Evolutionary conservation across 2,797 vertebrate species (phyloP), one percentile per base, ranked within the genome.

Genomic region (Sciaenops ocellatus): DNA sequence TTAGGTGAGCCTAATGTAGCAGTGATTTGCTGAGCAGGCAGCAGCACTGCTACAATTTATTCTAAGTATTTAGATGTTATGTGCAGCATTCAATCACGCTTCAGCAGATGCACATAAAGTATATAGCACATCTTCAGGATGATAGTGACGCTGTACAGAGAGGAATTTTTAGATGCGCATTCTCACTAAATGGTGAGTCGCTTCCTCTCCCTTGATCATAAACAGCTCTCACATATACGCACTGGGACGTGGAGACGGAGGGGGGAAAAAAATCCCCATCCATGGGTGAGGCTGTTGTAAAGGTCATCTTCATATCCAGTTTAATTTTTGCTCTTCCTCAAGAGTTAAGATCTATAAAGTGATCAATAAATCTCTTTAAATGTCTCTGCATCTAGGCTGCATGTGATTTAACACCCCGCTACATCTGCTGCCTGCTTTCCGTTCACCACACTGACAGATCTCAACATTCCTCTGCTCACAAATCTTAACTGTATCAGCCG

Each of bases 341-440:
- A 85, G 84, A 92, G 89, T 94, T 94, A 89, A 93, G 94, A 94
- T 95, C 93, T 90, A 94, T 94, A 93, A 94, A 93, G 82, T 82
- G 73, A 94, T 95, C 95, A 91, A 95, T 96, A 95, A 94, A 95
- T 95, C 93, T 93, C 84, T 91, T 91, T 93, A 93, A 95, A 95
- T 91, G 92, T 90, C 86, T 88, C 84, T 81, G 84, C 87, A 87
- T 93, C 88, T 79, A 34, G 83, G 80, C 90, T 85, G 86, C 81
- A 79, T 88, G 76, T 91, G 94, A 95, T 95, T 94, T 92, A 93
- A 89, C 84, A 67, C 84, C 87, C 84, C 38, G 18, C 78, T 88
- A 83, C 73, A 57, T 87, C 71, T 74, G 71, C 74, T 67, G 46
- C 41, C 76, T 77, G 82, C 64, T 77, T 71, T 78, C 86, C 82